Evolutionary conservation across 2,113 vertebrate genomes (phyloP).

Genomic region (Castor canadensis): DNA sequence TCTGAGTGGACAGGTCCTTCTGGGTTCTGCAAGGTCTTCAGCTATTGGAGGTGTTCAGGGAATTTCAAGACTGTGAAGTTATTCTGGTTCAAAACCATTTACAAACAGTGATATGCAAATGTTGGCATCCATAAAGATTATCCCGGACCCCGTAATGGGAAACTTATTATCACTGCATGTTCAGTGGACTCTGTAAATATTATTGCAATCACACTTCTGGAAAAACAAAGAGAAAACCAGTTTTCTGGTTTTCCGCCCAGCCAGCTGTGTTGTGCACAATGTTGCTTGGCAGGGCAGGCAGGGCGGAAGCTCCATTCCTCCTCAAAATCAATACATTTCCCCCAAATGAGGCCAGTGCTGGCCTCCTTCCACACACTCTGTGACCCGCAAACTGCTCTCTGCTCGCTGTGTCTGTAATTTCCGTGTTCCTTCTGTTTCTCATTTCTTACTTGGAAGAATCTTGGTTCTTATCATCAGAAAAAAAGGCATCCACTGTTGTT

Average conservation of each 20-base stretch:
- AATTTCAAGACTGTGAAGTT: neutral
- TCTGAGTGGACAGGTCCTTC: neutral
- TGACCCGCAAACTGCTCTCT: neutral
- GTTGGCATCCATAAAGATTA: neutral
- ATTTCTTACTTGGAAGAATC: slow-evolving; percentile 49
- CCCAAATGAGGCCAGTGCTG: neutral
- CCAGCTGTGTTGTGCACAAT: too few species aligned
- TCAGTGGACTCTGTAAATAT: neutral
- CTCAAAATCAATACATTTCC: neutral
- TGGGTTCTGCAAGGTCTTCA: neutral
- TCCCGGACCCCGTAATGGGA: neutral
- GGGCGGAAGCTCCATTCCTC: neutral
- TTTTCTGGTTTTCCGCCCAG: too few species aligned
- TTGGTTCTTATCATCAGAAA: neutral
- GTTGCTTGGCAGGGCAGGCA: neutral
- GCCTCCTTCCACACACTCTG: neutral
- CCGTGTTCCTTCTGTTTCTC: neutral
- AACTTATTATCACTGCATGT: accelerated
- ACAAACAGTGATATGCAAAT: neutral
- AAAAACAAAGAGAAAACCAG: neutral
- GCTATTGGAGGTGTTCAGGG: too few species aligned
- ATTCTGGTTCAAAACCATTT: neutral
- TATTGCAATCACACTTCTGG: neutral
- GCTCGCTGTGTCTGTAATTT: neutral
- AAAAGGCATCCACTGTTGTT: neutral